Conservation (phyloP, 2,888 invertebrate species). For the Cinara cedri region DNA sequence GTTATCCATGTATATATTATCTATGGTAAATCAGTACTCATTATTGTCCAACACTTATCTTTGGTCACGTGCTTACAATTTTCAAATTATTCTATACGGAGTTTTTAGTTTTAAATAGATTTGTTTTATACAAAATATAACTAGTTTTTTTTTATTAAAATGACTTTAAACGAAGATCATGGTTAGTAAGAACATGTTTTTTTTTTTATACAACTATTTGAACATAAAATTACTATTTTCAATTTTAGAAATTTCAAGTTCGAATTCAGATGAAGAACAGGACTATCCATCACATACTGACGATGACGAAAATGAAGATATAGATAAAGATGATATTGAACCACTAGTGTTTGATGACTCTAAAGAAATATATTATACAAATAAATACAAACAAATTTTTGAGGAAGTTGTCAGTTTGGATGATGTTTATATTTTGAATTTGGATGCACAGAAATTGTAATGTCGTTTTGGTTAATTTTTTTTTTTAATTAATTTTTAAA, state of each 20-base stretch:
- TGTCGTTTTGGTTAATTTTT: too few species aligned
- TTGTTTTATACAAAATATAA: too few species aligned
- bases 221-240: background rate
- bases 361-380: constrained; percentile 36
- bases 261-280: constrained; percentile 3
- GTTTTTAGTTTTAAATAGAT: too few species aligned
- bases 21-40: too few species aligned
- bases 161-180: constrained; percentile 24
- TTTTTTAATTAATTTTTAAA: background rate
- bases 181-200: constrained; percentile 14
- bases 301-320: background rate
- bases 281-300: background rate
- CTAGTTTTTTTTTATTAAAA: background rate
- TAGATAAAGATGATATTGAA: background rate
- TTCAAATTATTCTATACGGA: too few species aligned
- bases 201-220: background rate
- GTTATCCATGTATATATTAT: too few species aligned
- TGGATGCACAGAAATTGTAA: constrained; percentile 64
- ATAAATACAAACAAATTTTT: constrained; percentile 52
- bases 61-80: too few species aligned
- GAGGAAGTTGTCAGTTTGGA: constrained; percentile 68
- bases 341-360: constrained; percentile 27
- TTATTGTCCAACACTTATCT: too few species aligned
- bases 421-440: constrained; percentile 69
- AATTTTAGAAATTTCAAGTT: constrained; percentile 8